Base-by-base conservation (phyloP, 2,888 invertebrate species). In the Mechanitis messenoides region DNA sequence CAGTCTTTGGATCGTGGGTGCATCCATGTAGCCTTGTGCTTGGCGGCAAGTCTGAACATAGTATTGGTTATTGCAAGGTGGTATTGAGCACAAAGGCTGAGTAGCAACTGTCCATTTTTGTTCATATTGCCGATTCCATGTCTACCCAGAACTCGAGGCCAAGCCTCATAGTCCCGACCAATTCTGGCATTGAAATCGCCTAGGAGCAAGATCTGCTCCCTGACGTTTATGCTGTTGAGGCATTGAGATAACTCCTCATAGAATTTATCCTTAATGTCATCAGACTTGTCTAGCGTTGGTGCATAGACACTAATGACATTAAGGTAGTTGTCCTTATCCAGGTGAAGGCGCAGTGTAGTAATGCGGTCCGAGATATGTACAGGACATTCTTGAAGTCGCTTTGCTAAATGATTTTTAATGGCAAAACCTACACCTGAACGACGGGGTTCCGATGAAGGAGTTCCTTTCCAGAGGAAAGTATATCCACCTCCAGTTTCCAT, bases 21-120 rank as follows among this genome's bases (percentile, higher is more conserved):
- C 73, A 72, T 73, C 71, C 72, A 72, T 0, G 72, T 70, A 0
- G 62, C 68, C n/a, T 74, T 73, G 33, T 71, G n/a, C 53, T 72
- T 74, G 0, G 60, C 66, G 0, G 69, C 54, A 2, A 74, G 66
- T 58, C 72, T 56, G 33, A 73, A 74, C 63, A 72, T 56, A 1
- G 70, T 72, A 58, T 71, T 73, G 0, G 70, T 68, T 0, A 74
- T 65, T 0, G 68, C 60, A 0, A 71, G 57, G 0, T 64, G 12
- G 35, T 61, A 69, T 55, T 73, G 65, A 1, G 71, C 58, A 60
- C 72, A 75, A 1, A 75, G 33, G n/a, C 20, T 63, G 0, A 73
- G 64, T 4, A 74, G 55, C 6, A 69, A 20, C 12, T 62, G 67
- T 0, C 73, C 73, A 50, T 71, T 73, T 45, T 65, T 69, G 50